Evolutionary conservation across 2,113 vertebrate genomes (phyloP).

Genomic region (Aegotheles bennettii): DNA sequence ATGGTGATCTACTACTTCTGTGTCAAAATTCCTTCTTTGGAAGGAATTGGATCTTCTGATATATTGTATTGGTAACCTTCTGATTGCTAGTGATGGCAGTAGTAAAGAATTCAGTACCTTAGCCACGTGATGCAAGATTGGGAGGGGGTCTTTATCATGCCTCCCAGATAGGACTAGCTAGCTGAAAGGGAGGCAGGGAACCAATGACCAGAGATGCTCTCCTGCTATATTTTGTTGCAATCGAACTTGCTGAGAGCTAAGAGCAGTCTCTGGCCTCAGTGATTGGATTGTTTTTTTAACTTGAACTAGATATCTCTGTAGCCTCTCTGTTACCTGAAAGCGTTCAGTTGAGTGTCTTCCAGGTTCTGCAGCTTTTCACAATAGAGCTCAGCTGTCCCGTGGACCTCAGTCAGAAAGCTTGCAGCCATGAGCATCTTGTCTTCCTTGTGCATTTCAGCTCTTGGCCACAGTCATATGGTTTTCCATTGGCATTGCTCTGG

Average conservation of each 20-base stretch:
- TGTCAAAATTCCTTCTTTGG: background rate
- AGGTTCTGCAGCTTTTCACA: background rate
- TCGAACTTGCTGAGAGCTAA: background rate
- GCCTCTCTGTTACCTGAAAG: background rate
- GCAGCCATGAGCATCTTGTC: background rate
- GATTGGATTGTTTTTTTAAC: background rate
- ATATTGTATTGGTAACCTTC: background rate
- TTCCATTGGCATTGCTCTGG: background rate
- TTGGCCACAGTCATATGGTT: background rate
- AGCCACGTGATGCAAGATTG: background rate
- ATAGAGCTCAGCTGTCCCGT: background rate
- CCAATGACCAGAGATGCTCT: background rate
- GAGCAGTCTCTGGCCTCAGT: background rate
- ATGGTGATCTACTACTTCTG: background rate
- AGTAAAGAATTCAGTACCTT: background rate
- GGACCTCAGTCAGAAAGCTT: background rate
- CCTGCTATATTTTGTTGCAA: accelerated
- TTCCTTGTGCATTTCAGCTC: background rate
- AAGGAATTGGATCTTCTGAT: background rate
- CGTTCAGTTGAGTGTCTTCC: background rate
- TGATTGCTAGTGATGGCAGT: background rate
- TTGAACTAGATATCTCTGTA: background rate
- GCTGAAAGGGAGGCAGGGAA: background rate
- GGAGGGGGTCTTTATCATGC: background rate
- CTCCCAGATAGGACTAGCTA: background rate